These are phyloP conservation scores for Propithecus deckenii DNA, from an alignment of 2,797 vertebrate genomes.

Conservation along the genomic window DNA sequence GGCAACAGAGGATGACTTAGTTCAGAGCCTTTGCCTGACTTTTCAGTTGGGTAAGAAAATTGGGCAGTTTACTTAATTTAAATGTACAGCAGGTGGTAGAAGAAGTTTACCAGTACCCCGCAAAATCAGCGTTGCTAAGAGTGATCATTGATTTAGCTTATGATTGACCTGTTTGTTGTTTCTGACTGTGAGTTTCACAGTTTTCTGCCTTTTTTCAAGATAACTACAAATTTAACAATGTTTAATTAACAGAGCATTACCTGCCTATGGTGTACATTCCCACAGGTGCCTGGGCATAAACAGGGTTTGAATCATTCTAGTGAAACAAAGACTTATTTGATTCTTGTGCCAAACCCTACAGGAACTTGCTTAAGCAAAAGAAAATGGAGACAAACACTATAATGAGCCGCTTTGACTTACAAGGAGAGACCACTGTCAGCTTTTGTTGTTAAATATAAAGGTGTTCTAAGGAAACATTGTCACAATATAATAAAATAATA, in stretches of 20 bases:
- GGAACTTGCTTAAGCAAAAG: neutral
- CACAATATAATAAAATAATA: neutral
- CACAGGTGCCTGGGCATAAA: neutral
- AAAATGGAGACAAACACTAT: neutral
- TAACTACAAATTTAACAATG: neutral
- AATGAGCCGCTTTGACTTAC: neutral
- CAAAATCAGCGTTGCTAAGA: neutral
- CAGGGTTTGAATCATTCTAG: neutral
- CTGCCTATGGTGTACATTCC: neutral
- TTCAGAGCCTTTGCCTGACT: neutral
- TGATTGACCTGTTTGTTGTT: neutral
- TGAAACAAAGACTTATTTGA: slow-evolving; percentile 24
- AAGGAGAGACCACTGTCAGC: neutral
- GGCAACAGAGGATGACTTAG: neutral
- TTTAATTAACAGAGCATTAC: slow-evolving; percentile 56
- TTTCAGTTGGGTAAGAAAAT: slow-evolving; percentile 6
- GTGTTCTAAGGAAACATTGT: neutral
- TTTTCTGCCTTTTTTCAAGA: slow-evolving; percentile 33
- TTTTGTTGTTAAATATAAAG: neutral
- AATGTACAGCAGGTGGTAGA: neutral
- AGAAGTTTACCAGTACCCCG: neutral
- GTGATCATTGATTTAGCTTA: neutral
- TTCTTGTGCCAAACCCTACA: neutral
- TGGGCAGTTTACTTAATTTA: neutral
- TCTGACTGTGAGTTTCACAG: slow-evolving; percentile 2